phyloP scores from a whole-genome alignment of 2,113 vertebrate genomes.

The Peromyscus maniculatus region DNA sequence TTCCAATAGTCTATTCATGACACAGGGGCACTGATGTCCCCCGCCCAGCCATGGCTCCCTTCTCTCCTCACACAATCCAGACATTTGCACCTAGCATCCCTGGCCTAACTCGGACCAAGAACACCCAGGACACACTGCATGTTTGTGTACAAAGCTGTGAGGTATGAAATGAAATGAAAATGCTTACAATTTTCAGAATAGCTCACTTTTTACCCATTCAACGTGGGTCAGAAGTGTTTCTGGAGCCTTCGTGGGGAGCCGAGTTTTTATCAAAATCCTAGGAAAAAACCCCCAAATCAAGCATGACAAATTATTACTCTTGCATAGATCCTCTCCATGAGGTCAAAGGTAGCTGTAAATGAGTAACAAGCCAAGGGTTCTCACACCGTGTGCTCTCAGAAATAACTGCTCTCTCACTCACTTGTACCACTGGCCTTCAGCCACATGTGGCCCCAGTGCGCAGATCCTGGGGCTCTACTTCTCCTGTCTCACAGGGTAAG shows the following conservation, averaged over 20 bases:
- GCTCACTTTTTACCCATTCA: neutral
- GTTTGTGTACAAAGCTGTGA: neutral
- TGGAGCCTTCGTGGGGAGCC: neutral
- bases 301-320: neutral
- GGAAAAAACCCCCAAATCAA: neutral
- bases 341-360: neutral
- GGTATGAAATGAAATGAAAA: neutral
- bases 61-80: neutral
- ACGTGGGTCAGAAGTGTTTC: neutral
- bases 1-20: neutral
- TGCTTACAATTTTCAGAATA: neutral
- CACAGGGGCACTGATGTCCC: neutral
- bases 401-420: neutral
- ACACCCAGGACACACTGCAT: neutral
- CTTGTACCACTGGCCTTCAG: neutral
- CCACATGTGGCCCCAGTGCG: neutral
- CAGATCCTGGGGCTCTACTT: neutral
- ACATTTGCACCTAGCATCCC: neutral
- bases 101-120: neutral
- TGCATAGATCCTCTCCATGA: neutral
- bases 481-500: neutral
- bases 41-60: neutral
- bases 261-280: neutral
- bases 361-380: neutral
- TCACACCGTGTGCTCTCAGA: neutral